Conservation (phyloP, 2,888 invertebrate species). For the Pecten maximus region DNA sequence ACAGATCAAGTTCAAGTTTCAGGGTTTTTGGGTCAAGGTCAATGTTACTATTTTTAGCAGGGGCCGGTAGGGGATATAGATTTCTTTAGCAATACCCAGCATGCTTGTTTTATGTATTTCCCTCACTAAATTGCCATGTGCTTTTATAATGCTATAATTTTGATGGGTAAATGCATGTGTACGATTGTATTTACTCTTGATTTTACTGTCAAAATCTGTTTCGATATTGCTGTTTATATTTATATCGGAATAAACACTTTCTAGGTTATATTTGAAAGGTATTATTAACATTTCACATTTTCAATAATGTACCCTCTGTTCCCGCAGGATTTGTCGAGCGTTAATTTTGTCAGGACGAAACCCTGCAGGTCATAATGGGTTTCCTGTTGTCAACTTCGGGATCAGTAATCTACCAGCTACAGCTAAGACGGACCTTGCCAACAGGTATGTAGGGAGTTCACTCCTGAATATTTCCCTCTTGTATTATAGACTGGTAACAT, state of each 20-base stretch:
- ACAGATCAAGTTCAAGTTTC: too few species aligned
- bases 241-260: neutral
- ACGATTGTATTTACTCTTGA: too few species aligned
- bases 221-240: neutral
- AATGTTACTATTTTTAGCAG: too few species aligned
- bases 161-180: too few species aligned
- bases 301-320: conserved; percentile 17
- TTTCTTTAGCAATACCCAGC: too few species aligned
- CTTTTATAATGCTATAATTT: too few species aligned
- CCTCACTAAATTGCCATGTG: too few species aligned
- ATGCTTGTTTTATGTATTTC: too few species aligned
- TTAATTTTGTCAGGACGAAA: conserved; percentile 85
- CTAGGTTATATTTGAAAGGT: neutral
- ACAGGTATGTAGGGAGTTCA: conserved; percentile 83
- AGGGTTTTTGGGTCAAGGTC: too few species aligned
- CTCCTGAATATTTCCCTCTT: neutral
- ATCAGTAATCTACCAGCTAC: conserved; percentile 86
- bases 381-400: conserved; percentile 86
- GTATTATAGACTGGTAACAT: neutral
- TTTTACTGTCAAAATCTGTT: too few species aligned
- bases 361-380: conserved; percentile 83
- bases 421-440: conserved; percentile 87
- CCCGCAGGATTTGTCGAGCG: conserved; percentile 85
- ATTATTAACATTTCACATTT: neutral
- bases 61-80: too few species aligned